These are phyloP conservation scores for Drosophila pseudoananassae DNA, from an alignment of 1,140 invertebrate genomes.

Conservation along the genomic window DNA sequence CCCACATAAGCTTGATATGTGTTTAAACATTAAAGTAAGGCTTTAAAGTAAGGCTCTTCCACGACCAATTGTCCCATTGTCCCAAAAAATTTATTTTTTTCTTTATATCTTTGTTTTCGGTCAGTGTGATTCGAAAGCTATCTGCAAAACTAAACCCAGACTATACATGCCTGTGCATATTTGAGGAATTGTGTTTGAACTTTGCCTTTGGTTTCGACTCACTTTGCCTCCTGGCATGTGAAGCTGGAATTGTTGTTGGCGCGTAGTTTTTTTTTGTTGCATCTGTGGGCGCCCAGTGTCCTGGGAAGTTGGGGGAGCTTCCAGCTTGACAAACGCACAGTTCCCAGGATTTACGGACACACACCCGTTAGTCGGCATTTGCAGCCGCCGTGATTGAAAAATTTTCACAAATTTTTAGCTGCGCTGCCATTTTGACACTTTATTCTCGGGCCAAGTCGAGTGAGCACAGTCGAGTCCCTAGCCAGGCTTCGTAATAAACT, in stretches of 20 bases:
- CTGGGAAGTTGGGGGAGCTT: conserved; percentile 13
- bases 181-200: conserved; percentile 80
- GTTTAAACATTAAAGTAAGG: no score
- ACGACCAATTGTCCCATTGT: no score
- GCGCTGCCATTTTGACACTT: conserved; percentile 39
- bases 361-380: not conserved
- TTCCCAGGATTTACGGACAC: conserved; percentile 43
- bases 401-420: conserved; percentile 67
- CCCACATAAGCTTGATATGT: no score
- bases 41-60: no score
- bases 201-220: conserved; percentile 75
- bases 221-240: conserved; percentile 44
- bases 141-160: conserved; percentile 8
- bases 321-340: conserved; percentile 55
- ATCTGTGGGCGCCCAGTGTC: conserved; percentile 10
- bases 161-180: conserved; percentile 63
- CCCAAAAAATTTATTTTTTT: no score
- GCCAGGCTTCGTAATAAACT: conserved; percentile 54
- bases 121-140: conserved; percentile 13
- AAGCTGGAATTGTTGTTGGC: conserved; percentile 50
- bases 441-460: conserved; percentile 28
- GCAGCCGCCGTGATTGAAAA: conserved; percentile 60
- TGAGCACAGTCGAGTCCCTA: conserved; percentile 14
- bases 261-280: conserved; percentile 3
- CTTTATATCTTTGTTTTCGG: not conserved